Percentiles rank a stretch among this genome's conserved stretches.
phyloP scores from a whole-genome alignment of 2,888 invertebrate genomes.

The Hoplodrina ambigua region DNA sequence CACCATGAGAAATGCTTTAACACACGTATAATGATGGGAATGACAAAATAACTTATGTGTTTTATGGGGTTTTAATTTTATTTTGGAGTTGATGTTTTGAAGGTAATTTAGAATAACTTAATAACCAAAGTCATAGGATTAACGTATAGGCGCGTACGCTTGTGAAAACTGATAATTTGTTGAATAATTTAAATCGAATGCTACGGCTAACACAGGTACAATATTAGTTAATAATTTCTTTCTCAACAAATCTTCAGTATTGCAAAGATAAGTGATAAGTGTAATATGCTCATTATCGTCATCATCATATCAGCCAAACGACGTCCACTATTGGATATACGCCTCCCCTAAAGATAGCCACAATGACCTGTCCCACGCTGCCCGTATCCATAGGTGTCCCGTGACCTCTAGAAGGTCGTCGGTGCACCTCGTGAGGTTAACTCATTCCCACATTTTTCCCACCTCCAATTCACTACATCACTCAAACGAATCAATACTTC shows the following conservation, averaged over 20 bases:
- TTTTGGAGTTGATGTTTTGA: slow-evolving; percentile 18
- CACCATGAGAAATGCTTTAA: slow-evolving; percentile 57
- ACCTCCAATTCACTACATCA: slow-evolving; percentile 2
- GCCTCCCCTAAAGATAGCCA: too few relatives aligned
- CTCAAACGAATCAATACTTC: slow-evolving; percentile 44
- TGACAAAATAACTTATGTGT: slow-evolving; percentile 60
- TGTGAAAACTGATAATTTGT: background rate
- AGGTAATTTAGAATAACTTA: slow-evolving; percentile 14
- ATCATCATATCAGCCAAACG: too few relatives aligned
- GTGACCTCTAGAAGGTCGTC: too few relatives aligned
- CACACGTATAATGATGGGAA: slow-evolving; percentile 54
- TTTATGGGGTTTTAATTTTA: slow-evolving; percentile 53
- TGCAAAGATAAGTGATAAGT: too few relatives aligned
- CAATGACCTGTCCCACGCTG: too few relatives aligned
- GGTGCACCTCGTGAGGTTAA: background rate
- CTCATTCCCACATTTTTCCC: background rate
- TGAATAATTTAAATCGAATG: background rate
- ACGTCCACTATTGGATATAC: too few relatives aligned
- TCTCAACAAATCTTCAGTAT: too few relatives aligned
- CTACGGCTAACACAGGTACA: background rate
- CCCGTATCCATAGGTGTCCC: too few relatives aligned
- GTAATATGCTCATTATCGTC: too few relatives aligned
- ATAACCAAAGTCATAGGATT: background rate
- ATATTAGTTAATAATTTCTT: background rate
- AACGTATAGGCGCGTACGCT: background rate